Evolutionary conservation across 2,888 invertebrate genomes (phyloP), one percentile per base, ranked within the genome.

Genomic region (Plebejus anna): DNA sequence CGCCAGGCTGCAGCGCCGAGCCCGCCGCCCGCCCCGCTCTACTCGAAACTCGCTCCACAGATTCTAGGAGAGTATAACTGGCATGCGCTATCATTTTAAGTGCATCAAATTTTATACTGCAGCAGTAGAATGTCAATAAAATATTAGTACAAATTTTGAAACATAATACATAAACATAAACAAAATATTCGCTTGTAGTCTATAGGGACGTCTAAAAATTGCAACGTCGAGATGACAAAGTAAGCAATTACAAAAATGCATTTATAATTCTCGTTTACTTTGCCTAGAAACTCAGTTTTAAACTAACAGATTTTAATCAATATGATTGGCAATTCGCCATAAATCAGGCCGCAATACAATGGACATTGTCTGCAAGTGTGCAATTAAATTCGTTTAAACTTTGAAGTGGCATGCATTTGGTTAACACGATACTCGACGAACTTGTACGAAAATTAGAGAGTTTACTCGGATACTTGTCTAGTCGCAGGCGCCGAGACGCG

Each of bases 391-490:
- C 55, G 73, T 51, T 51, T 51, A 55, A 73, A 73, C 73, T 73
- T 73, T 73, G 73, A 73, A 73, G 73, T 73, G 55, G 55, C 73
- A 55, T 73, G 73, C 73, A 73, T 79, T 79, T 79, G 70, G 78
- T 79, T 78, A 79, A 80, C 79, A 76, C 75, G 78, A 80, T 77
- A 77, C 78, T 77, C 75, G 75, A 78, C 75, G 75, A 79, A 78
- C 76, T 80, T 76, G 75, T 70, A 75, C 76, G 85, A 85, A 89
- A 90, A 88, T 88, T 88, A 87, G 84, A 87, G 87, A 85, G 85
- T 83, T 88, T 88, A 87, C 86, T 86, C 80, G 84, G 82, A 85
- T 84, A 85, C 83, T 87, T 85, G 81, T 86, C 82, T 80, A 83
- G 82, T 82, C 84, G 84, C 87, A 85, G 84, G 84, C 83, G 83